Evolutionary conservation across 2,888 invertebrate genomes (phyloP), one percentile per base, ranked within the genome.

Genomic region (Cremastinae sp.): DNA sequence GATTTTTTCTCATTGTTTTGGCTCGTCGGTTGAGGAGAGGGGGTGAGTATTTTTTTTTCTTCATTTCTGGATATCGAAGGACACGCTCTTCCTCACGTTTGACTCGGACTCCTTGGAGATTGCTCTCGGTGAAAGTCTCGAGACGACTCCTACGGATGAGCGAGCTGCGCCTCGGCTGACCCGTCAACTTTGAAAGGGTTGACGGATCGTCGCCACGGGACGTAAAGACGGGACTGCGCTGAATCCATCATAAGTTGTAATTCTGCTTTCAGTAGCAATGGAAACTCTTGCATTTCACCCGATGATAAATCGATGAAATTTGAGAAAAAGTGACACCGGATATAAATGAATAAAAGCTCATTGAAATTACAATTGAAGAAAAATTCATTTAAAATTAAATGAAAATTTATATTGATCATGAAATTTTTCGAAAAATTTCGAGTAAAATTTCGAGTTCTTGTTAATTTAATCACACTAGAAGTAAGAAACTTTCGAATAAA

Each of bases 121-220:
- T 68, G 68, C 72, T 45, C 58, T 55, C 56, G 71, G 68, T 49
- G 72, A 58, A 45, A 62, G 51, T 39, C 51, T 20, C 68, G 35
- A 51, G 49, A 28, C 20, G 62, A 35, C 49, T 65, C 59, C 53
- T 65, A 43, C 59, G 41, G 61, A 77, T 77, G 77, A 73, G 78
- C 71, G 75, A 79, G 71, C 79, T 69, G 71, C 66, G 47, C 68
- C 49, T 61, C 69, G 78, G 78, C 79, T 80, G 82, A 78, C 83
- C 83, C 83, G 85, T 87, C 87, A 85, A 84, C 82, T 86, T 85
- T 86, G 82, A 86, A 86, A 86, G 86, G 83, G 83, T 85, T 87
- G 86, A 88, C 88, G 87, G 85, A 88, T 88, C 85, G 86, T 86
- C 88, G 87, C 87, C 83, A 81, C 85, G 87, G 88, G 88, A 88